Conservation (phyloP, 1,140 invertebrate species). For the Drosophila yakuba region DNA sequence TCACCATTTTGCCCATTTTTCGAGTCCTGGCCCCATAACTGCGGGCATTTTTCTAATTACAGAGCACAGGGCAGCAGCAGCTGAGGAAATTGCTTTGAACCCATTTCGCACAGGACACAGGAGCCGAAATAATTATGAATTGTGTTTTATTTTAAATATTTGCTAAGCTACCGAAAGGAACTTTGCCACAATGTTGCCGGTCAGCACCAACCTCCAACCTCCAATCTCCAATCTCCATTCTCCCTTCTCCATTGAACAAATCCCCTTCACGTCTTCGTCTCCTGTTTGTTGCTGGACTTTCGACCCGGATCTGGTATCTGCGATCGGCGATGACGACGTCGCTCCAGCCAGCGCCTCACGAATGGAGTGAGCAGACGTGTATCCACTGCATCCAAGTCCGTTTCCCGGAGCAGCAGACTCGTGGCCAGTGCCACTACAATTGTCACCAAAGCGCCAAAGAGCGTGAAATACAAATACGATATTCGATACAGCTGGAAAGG, state of each 20-base stretch:
- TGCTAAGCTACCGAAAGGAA: conserved; percentile 74
- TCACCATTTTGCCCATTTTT: too few species aligned
- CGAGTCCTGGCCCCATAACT: conserved; percentile 34
- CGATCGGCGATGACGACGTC: conserved; percentile 60
- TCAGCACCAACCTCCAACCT: neutral
- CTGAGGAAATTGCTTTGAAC: conserved; percentile 54
- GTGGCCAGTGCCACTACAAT: conserved; percentile 88
- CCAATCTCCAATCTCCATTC: too few species aligned
- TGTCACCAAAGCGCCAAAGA: conserved; percentile 88
- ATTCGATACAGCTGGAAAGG: conserved; percentile 84
- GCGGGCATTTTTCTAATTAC: conserved; percentile 79
- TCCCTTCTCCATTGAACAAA: neutral
- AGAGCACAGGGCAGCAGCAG: conserved; percentile 27
- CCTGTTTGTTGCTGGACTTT: conserved; percentile 30
- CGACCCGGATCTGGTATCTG: conserved; percentile 35
- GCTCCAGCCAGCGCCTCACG: conserved; percentile 87
- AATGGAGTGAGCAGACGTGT: conserved; percentile 89
- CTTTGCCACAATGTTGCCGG: conserved; percentile 28
- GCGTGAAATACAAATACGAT: conserved; percentile 89
- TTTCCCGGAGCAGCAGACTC: conserved; percentile 86
- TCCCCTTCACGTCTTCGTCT: conserved; percentile 54
- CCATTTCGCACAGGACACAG: conserved; percentile 38
- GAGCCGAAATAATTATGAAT: conserved; percentile 66
- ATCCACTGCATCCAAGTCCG: conserved; percentile 86
- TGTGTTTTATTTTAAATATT: conserved; percentile 74